Conservation (phyloP, 2,113 vertebrate genomes). For the Vulpes vulpes region DNA sequence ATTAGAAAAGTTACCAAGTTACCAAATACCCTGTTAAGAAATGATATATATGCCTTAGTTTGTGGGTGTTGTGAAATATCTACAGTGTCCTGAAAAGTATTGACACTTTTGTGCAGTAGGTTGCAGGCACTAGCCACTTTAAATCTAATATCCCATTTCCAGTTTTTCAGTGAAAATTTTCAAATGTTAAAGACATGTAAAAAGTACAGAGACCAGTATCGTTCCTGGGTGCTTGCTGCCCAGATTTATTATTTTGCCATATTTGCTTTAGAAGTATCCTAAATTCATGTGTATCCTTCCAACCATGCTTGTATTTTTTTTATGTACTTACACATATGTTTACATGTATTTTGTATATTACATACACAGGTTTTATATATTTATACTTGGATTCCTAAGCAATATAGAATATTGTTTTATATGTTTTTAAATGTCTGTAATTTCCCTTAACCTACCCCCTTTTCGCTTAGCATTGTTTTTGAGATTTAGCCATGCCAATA, state of each 20-base stretch:
- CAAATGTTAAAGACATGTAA: conserved; percentile 32
- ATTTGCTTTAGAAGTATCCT: conserved; percentile 1
- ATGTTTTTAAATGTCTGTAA: conserved; percentile 37
- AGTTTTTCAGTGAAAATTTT: conserved; percentile 49
- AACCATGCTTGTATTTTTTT: not conserved
- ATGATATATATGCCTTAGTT: conserved; percentile 7
- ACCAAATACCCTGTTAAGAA: conserved; percentile 11
- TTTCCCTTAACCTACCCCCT: not conserved
- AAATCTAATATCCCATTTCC: conserved; percentile 35
- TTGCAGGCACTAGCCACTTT: not conserved
- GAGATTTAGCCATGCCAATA: not conserved
- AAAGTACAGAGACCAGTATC: not conserved
- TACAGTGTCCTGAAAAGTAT: not conserved
- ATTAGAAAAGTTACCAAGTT: conserved; percentile 50
- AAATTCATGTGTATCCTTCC: not conserved
- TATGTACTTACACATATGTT: not conserved
- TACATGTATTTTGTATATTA: not conserved
- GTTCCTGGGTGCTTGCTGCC: not conserved
- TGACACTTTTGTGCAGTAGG: not conserved
- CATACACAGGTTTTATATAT: not conserved
- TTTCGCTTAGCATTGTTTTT: conserved; percentile 23
- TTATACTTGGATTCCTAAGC: not conserved
- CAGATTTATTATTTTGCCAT: conserved; percentile 5
- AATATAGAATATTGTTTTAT: not conserved
- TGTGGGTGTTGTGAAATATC: not conserved